These are phyloP conservation scores for Daphoenositta chrysoptera DNA, from an alignment of 2,113 vertebrate genomes.

Conservation along the genomic window DNA sequence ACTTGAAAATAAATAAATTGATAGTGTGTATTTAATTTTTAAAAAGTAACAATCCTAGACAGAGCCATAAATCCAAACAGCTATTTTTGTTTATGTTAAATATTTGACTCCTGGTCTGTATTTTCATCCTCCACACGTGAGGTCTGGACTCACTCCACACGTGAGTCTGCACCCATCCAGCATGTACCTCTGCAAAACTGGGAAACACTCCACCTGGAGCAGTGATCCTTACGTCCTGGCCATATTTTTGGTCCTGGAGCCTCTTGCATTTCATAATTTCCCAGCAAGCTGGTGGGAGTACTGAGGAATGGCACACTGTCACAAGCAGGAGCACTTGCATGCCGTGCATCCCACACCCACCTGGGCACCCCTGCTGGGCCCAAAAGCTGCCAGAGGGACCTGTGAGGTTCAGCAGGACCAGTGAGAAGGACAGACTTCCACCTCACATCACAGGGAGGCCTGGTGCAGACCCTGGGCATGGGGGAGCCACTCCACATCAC, in stretches of 20 bases:
- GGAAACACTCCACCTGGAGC: not conserved
- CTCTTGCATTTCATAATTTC: not conserved
- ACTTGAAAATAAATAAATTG: not conserved
- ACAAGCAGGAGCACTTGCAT: rapidly evolving
- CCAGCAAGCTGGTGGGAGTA: not conserved
- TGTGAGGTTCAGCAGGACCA: not conserved
- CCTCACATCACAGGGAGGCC: rapidly evolving
- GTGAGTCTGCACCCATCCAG: not conserved
- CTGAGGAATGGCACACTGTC: rapidly evolving
- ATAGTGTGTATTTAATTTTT: not conserved
- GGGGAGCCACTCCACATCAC: not conserved
- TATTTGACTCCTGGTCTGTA: not conserved
- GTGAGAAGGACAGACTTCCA: not conserved
- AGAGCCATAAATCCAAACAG: not conserved
- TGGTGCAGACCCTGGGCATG: not conserved
- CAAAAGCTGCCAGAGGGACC: not conserved
- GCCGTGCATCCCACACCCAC: rapidly evolving
- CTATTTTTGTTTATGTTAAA: not conserved
- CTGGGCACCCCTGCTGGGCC: not conserved
- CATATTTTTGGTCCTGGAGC: not conserved
- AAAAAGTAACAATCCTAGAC: not conserved
- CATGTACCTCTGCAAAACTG: not conserved
- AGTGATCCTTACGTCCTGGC: rapidly evolving
- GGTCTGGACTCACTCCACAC: too few species aligned
- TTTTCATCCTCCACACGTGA: rapidly evolving